Evolutionary conservation across 2,113 vertebrate species (phyloP), one percentile per base, ranked within the genome.

Genomic region (Thinocorus orbignyianus): DNA sequence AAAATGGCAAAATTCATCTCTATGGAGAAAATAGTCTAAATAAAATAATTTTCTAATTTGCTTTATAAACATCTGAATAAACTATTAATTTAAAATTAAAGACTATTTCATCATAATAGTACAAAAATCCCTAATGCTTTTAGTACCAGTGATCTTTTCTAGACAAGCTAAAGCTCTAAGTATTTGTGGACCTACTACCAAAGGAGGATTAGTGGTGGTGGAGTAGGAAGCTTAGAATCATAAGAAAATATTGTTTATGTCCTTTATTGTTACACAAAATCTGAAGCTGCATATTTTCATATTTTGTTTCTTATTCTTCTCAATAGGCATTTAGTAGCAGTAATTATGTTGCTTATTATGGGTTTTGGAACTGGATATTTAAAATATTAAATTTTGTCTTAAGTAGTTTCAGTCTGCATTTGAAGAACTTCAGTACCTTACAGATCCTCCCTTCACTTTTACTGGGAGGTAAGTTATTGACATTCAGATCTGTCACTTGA

Each of bases 331-430:
- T 86, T 82, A 62, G 83, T 71, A 89, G 37, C 30, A 37, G 51
- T n/a, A 55, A 33, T 79, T 51, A 35, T 46, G 31, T 24, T 68
- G 44, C 84, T 64, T 52, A 90, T 96, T 68, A 91, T 81, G 72
- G 41, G 74, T 92, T 94, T 87, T 94, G 81, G 96, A 97, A 94
- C 64, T 74, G 42, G 73, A 49, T 72, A 87, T 92, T 85, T 24
- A 52, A 84, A 91, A 51, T 81, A 42, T 39, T 61, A 39, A 30
- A n/a, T 71, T 66, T 86, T 78, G 88, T 81, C 91, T 95, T 91
- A 68, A 94, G 87, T 93, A 94, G 89, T 95, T 94, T 82, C 72
- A 41, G 37, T 61, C 83, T 86, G 83, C 65, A 81, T 96, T 96
- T 91, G 49, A 16, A 52, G 80, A 83, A 42, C 7, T 35, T 79